These are phyloP conservation scores for Pristionchus fissidentatus DNA, from an alignment of 2,888 invertebrate species.

Conservation along the genomic window DNA sequence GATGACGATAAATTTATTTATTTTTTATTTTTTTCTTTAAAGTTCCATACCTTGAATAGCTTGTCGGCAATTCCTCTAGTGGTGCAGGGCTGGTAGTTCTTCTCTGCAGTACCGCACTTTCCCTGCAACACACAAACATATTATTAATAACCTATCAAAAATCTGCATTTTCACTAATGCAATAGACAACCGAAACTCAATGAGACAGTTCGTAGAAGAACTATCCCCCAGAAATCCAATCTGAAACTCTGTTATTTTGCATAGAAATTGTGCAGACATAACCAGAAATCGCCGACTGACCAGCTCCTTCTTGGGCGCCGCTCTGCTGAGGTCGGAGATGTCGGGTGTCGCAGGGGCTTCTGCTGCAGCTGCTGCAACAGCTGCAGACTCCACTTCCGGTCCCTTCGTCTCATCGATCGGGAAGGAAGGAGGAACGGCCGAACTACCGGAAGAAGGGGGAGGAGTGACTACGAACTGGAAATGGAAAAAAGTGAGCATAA, in stretches of 20 bases:
- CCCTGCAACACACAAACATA: slow-evolving; percentile 53
- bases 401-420: slow-evolving; percentile 35
- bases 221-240: no score
- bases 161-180: background rate
- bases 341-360: slow-evolving; percentile 2
- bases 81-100: slow-evolving; percentile 72
- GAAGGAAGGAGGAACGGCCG: slow-evolving; percentile 3
- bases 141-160: background rate
- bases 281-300: slow-evolving; percentile 2
- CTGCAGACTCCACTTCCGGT: background rate
- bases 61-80: slow-evolving; percentile 71
- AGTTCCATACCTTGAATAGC: slow-evolving; percentile 57
- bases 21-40: no score
- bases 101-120: slow-evolving; percentile 71
- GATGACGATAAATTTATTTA: no score
- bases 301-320: slow-evolving; percentile 15
- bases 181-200: background rate
- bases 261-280: background rate
- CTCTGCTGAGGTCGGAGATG: background rate
- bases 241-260: background rate
- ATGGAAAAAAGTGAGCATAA: no score
- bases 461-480: slow-evolving; percentile 19
- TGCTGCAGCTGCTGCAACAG: no score
- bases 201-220: background rate
- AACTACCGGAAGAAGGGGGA: background rate